Evolutionary conservation across 2,888 invertebrate genomes (phyloP).

Genomic region (Drosophila falleni): DNA sequence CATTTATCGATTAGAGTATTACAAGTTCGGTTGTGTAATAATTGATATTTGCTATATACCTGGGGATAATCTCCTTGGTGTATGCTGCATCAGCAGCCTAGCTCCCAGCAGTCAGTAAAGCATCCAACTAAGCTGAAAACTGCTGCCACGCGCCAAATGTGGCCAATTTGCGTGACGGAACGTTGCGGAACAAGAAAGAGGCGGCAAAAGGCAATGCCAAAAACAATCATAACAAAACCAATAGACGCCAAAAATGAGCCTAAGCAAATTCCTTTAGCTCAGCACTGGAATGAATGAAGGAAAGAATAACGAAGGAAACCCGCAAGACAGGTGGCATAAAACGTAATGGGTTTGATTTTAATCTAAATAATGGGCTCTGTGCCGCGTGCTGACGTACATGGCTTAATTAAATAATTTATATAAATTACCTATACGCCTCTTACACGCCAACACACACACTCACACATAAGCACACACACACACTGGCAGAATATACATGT

Average conservation of each 20-base stretch:
- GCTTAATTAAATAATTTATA: slow-evolving; percentile 79
- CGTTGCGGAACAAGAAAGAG: neutral
- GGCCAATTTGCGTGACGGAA: slow-evolving; percentile 63
- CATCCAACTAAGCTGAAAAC: slow-evolving; percentile 60
- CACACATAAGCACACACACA: slow-evolving; percentile 2
- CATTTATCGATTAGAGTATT: slow-evolving; percentile 15
- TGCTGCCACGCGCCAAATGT: slow-evolving; percentile 71
- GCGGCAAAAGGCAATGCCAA: slow-evolving; percentile 51
- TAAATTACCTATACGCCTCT: slow-evolving; percentile 65
- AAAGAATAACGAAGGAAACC: slow-evolving; percentile 30
- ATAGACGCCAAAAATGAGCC: slow-evolving; percentile 49
- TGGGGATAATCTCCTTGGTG: slow-evolving; percentile 39
- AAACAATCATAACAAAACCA: slow-evolving; percentile 72
- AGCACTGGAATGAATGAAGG: neutral
- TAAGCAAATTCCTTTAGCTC: slow-evolving; percentile 30
- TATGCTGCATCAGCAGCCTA: slow-evolving; percentile 26
- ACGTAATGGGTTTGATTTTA: slow-evolving; percentile 77
- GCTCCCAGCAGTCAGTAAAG: slow-evolving; percentile 65
- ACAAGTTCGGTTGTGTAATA: slow-evolving; percentile 12
- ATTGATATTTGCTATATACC: slow-evolving; percentile 21
- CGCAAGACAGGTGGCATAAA: slow-evolving; percentile 70
- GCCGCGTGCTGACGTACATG: slow-evolving; percentile 69
- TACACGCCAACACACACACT: slow-evolving; percentile 39
- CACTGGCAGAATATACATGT: neutral
- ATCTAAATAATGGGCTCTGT: slow-evolving; percentile 76